Percentiles rank a stretch among this genome's conserved stretches.
Evolutionary conservation across 1,140 invertebrate species (phyloP).

Genomic region (Drosophila takahashii): DNA sequence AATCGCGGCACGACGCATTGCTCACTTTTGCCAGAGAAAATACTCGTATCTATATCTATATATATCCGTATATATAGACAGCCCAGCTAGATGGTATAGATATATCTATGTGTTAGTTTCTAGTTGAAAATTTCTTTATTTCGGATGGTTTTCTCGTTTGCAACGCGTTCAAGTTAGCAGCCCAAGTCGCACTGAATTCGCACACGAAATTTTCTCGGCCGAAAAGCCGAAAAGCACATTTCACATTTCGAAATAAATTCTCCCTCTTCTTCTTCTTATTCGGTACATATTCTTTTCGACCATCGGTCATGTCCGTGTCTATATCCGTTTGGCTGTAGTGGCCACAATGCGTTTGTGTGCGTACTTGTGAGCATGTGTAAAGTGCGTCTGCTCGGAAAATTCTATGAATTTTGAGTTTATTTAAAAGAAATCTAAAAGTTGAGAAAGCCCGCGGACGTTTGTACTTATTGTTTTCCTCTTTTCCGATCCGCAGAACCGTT

Average conservation of each 20-base stretch:
- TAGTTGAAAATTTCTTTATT: slow-evolving; percentile 73
- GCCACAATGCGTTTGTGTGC: slow-evolving; percentile 6
- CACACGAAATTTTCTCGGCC: slow-evolving; percentile 73
- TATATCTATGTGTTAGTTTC: slow-evolving; percentile 71
- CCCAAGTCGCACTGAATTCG: slow-evolving; percentile 84
- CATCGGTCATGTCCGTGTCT: slow-evolving; percentile 56
- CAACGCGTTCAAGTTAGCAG: slow-evolving; percentile 84
- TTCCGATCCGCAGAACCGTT: slow-evolving; percentile 13
- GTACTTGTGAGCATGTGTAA: slow-evolving; percentile 54
- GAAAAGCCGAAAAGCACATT: slow-evolving; percentile 74
- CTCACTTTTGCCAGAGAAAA: slow-evolving; percentile 80
- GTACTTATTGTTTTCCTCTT: slow-evolving; percentile 53
- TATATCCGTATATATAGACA: slow-evolving; percentile 71
- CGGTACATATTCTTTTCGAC: slow-evolving; percentile 50
- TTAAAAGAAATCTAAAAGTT: slow-evolving; percentile 65
- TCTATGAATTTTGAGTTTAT: slow-evolving; percentile 82
- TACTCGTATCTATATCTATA: slow-evolving; percentile 73
- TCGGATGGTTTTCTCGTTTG: slow-evolving; percentile 80
- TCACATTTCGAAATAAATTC: slow-evolving; percentile 60
- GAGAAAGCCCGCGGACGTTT: slow-evolving; percentile 58
- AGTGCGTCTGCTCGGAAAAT: slow-evolving; percentile 79
- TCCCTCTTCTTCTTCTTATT: slow-evolving; percentile 41
- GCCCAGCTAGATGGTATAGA: slow-evolving; percentile 66
- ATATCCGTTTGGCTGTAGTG: slow-evolving; percentile 22
- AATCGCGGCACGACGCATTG: slow-evolving; percentile 74